Evolutionary conservation across 2,113 vertebrate species (phyloP), one percentile per base, ranked within the genome.

Genomic region (Datnioides undecimradiatus): DNA sequence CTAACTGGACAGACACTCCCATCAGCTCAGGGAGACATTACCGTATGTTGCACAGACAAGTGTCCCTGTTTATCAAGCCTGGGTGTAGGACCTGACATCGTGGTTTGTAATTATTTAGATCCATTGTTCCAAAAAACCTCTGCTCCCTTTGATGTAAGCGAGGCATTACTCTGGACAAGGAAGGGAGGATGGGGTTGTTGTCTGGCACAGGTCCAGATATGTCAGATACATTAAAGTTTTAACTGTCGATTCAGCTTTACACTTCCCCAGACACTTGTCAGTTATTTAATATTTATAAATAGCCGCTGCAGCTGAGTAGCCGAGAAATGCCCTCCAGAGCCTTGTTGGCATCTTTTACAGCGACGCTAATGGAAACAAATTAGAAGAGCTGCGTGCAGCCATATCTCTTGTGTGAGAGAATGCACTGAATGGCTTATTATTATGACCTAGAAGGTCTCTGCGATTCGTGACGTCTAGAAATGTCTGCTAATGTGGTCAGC

Each of bases 251-350:
- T 21, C 33, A 36, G 69, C 38, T 60, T 17, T 41, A 83, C 59
- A 33, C 45, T 21, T 80, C 72, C 80, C 77, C 45, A 25, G 71
- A 74, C 57, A 67, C 63, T 45, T 57, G 62, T 60, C 52, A 72
- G 58, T 70, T 83, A 43, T 73, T 90, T 83, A 81, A 83, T 76
- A 84, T 87, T 84, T 71, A 87, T 88, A 80, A 23, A 90, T 79
- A 63, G 60, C 64, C 6, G 52, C 77, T 80, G 78, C 13, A 10
- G 13, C 67, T 41, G 36, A 83, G 75, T 55, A 57, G 81, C 52
- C 48, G 63, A 63, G 25, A 79, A 87, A 79, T 74, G 74, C 77
- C 70, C 79, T 52, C 65, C 62, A 3, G 83, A 83, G 76, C 34
- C 40, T 49, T 64, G 51, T 89, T 82, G 69, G n/a, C 45, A n/a